Percentiles rank a stretch among this genome's conserved stretches.
Conservation (phyloP, 2,113 vertebrate species). For the Seriola rivoliana region DNA sequence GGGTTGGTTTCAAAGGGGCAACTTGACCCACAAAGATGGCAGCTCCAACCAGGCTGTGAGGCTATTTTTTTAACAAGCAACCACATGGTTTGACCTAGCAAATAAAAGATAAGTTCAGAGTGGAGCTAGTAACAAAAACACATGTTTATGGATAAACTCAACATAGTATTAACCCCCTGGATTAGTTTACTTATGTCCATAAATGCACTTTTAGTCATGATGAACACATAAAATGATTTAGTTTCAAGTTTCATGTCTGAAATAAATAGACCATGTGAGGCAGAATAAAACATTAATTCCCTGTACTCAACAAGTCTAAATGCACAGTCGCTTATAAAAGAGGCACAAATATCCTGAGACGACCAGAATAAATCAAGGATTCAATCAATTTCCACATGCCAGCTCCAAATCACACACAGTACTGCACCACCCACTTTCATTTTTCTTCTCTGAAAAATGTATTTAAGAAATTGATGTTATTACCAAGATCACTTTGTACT, state of each 20-base stretch:
- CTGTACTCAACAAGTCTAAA: neutral
- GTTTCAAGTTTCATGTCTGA: neutral
- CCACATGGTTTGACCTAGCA: neutral
- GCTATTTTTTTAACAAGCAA: neutral
- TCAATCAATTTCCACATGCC: neutral
- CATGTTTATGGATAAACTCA: neutral
- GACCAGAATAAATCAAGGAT: neutral
- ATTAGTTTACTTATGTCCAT: neutral
- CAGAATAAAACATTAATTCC: neutral
- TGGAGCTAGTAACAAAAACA: neutral
- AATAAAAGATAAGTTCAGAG: constrained; percentile 4
- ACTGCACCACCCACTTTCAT: neutral
- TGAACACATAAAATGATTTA: neutral
- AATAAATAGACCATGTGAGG: neutral
- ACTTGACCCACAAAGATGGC: constrained; percentile 42
- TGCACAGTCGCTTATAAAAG: neutral
- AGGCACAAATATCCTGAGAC: neutral
- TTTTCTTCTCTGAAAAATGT: neutral
- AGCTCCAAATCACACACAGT: neutral
- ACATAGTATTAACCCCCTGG: neutral
- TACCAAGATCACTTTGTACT: neutral
- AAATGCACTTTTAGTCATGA: neutral
- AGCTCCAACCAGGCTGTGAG: constrained; percentile 21
- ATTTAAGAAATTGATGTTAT: neutral
- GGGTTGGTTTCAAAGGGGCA: constrained; percentile 44